Percentiles rank a stretch among this genome's conserved stretches.
These are phyloP conservation scores for Tursiops truncatus DNA, from an alignment of 2,113 vertebrate species.

Conservation along the genomic window DNA sequence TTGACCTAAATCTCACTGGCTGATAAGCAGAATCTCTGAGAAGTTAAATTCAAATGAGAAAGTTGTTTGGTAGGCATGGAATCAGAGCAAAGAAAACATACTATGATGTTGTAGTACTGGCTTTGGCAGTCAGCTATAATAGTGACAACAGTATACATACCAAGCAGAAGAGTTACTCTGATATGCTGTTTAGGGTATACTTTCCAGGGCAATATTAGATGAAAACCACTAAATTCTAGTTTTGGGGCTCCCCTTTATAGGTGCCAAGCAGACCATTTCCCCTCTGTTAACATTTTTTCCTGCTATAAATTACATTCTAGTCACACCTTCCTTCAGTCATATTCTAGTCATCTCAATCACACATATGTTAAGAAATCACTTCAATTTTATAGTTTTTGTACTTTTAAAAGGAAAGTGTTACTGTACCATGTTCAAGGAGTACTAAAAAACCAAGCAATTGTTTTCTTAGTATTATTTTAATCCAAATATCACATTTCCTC, in stretches of 20 bases:
- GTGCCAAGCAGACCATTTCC: neutral
- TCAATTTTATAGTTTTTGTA: conserved; percentile 18
- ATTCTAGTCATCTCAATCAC: neutral
- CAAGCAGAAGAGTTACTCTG: neutral
- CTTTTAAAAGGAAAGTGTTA: conserved; percentile 43
- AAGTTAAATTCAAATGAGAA: conserved; percentile 16
- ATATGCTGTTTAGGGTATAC: neutral
- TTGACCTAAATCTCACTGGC: neutral
- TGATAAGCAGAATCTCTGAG: neutral
- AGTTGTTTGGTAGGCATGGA: neutral
- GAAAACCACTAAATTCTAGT: neutral
- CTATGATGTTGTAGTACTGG: neutral
- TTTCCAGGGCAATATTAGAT: neutral
- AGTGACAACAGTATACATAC: neutral
- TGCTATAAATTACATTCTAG: neutral
- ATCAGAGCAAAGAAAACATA: neutral
- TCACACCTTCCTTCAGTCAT: neutral
- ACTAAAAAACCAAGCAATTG: conserved; percentile 11
- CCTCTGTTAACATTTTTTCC: neutral
- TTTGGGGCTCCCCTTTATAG: neutral
- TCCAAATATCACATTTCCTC: neutral
- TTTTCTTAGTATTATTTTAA: conserved; percentile 46
- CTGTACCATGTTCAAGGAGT: neutral
- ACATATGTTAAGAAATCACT: conserved; percentile 10
- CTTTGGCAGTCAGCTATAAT: neutral